phyloP scores from a whole-genome alignment of 2,888 invertebrate genomes.

The Cheilosia soror region DNA sequence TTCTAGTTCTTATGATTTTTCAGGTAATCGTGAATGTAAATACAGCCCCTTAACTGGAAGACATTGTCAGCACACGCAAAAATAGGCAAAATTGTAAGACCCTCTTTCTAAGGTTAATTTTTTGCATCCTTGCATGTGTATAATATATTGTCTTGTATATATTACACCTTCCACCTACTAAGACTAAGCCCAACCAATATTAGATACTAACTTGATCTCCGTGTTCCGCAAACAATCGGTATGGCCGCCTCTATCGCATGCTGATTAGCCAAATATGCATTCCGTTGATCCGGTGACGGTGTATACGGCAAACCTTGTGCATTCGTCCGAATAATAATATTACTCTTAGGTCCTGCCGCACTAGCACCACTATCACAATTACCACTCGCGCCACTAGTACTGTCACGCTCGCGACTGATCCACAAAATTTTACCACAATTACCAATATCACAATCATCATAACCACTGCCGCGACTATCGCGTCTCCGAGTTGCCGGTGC shows the following conservation, averaged over 20 bases:
- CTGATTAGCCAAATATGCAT: conserved; percentile 82
- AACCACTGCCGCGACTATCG: conserved; percentile 24
- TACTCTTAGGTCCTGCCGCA: conserved; percentile 43
- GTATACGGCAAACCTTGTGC: conserved; percentile 82
- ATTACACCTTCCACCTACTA: not conserved
- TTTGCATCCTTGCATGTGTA: no score
- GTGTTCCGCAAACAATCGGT: conserved; percentile 90
- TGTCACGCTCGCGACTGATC: conserved; percentile 79
- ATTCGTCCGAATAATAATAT: conserved; percentile 79
- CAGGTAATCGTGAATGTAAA: no score
- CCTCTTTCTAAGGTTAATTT: no score
- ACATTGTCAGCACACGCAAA: no score
- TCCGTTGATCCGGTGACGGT: conserved; percentile 80
- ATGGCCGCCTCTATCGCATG: conserved; percentile 85
- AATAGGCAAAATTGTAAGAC: no score
- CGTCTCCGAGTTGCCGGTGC: conserved; percentile 59
- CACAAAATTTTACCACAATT: conserved; percentile 83
- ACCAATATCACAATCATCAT: conserved; percentile 80
- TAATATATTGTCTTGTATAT: no score
- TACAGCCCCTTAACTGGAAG: no score
- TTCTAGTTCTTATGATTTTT: no score
- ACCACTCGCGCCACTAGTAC: conserved; percentile 53
- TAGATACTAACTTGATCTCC: conserved; percentile 89
- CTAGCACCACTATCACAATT: conserved; percentile 52
- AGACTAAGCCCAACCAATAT: not conserved